Percentiles rank a stretch among this genome's conserved stretches.
phyloP scores from a whole-genome alignment of 2,888 invertebrate genomes.

The Chrysotoxum bicinctum region DNA sequence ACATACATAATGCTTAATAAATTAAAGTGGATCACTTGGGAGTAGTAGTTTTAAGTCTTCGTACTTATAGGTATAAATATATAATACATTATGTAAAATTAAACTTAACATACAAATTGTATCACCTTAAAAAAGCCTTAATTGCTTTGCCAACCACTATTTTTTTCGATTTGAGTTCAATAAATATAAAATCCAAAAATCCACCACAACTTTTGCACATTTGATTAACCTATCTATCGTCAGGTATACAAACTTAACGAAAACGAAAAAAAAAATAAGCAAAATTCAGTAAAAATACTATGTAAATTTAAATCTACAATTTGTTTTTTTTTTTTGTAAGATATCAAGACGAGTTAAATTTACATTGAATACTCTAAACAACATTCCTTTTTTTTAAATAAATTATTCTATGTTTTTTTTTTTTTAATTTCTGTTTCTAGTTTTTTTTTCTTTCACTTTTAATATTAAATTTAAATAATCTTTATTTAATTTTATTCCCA shows the following conservation, averaged over 20 bases:
- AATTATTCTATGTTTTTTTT: conserved; percentile 58
- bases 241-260: conserved; percentile 52
- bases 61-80: conserved; percentile 63
- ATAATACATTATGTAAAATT: conserved; percentile 41
- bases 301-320: conserved; percentile 43
- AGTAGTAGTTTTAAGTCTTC: conserved; percentile 71
- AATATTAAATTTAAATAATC: conserved; percentile 43
- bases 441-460: conserved; percentile 32
- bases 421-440: conserved; percentile 22
- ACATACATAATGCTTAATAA: conserved; percentile 2
- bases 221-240: conserved; percentile 67
- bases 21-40: conserved; percentile 65
- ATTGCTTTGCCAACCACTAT: conserved; percentile 59
- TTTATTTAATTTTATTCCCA: conserved; percentile 58
- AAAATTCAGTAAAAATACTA: conserved; percentile 40
- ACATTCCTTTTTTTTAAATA: conserved; percentile 53
- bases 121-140: conserved; percentile 64
- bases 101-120: conserved; percentile 44
- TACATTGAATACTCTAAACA: conserved; percentile 71
- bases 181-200: conserved; percentile 51
- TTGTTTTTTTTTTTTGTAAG: conserved; percentile 51
- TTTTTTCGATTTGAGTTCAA: conserved; percentile 10
- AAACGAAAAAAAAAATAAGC: background rate
- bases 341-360: conserved; percentile 70
- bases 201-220: conserved; percentile 70